Evolutionary conservation across 2,888 invertebrate genomes (phyloP).

Genomic region (Esperia sulphurella): DNA sequence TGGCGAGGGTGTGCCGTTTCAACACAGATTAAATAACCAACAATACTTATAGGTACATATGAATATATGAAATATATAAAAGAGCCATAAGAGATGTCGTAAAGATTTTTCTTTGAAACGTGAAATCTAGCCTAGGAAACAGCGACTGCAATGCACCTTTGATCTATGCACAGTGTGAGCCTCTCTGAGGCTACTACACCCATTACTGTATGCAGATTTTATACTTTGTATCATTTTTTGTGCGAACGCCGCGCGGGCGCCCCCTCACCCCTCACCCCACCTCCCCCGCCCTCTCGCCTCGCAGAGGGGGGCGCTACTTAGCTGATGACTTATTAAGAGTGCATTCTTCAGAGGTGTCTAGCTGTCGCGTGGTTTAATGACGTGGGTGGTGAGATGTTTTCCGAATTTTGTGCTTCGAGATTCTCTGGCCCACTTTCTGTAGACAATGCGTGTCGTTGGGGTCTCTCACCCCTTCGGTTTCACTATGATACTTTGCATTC

Average conservation of each 20-base stretch:
- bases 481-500: neutral
- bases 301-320: constrained; percentile 64
- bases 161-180: constrained; percentile 55
- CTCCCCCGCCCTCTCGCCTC: constrained; percentile 26
- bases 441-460: constrained; percentile 26
- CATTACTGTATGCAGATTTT: constrained; percentile 75
- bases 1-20: too few species aligned
- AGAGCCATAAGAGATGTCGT: too few species aligned
- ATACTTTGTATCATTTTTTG: constrained; percentile 76
- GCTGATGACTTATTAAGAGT: constrained; percentile 79
- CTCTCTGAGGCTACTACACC: constrained; percentile 64
- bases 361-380: constrained; percentile 71
- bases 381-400: constrained; percentile 53
- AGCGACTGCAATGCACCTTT: constrained; percentile 49
- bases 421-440: constrained; percentile 56
- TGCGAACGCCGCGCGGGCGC: constrained; percentile 46
- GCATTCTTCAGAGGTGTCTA: constrained; percentile 78
- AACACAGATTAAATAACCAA: too few species aligned
- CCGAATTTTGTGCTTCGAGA: constrained; percentile 54
- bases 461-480: neutral
- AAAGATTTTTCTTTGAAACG: constrained; percentile 14
- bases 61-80: too few species aligned
- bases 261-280: constrained; percentile 18
- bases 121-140: constrained; percentile 31
- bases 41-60: neutral